Evolutionary conservation across 2,888 invertebrate genomes (phyloP), one percentile per base, ranked within the genome.

Genomic region (Cataglyphis cursor): DNA sequence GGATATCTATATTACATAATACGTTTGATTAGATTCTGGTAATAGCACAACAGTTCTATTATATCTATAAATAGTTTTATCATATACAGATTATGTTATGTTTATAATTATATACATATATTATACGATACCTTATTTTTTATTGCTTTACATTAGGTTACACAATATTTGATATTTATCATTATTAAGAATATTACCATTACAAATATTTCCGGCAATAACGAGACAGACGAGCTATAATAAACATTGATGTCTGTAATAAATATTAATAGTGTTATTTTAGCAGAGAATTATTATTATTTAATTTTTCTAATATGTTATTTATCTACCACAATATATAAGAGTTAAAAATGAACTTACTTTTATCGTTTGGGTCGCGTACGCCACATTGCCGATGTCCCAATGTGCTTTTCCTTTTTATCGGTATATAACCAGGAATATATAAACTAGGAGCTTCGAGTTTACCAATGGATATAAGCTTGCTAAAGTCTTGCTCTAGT

Each of bases 401-500:
- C 44, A 97, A 96, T 83, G 96, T 97, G 6, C 95, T 93, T 94
- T 97, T 98, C 68, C 98, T 95, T 93, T 97, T 98, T 38, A 95
- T 95, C 92, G 97, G 96, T 28, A 97, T 95, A 93, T 96, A 97
- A 3, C 98, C 98, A 0, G 98, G 97, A 92, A 98, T 97, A 91
- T 95, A 97, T 82, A 98, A 95, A 92, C 97, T 97, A 0, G 98
- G 98, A 0, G 97, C 95, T 73, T 97, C 97, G 83, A 98, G 95
- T 76, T 96, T 96, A 0, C 98, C 98, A 1, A 97, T 96, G 2
- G 97, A 96, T 87, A 98, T 95, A 44, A 99, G 95, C 84, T 96
- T 96, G 87, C 97, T 97, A 91, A 98, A 98, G 94, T 98, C 98
- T 92, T 97, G 96, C 94, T 99, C 98, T 31, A 98, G 95, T 85